Percentiles rank a stretch among this genome's conserved stretches.
Evolutionary conservation across 2,797 vertebrate genomes (phyloP).

Genomic region (Aotus griseimembra): DNA sequence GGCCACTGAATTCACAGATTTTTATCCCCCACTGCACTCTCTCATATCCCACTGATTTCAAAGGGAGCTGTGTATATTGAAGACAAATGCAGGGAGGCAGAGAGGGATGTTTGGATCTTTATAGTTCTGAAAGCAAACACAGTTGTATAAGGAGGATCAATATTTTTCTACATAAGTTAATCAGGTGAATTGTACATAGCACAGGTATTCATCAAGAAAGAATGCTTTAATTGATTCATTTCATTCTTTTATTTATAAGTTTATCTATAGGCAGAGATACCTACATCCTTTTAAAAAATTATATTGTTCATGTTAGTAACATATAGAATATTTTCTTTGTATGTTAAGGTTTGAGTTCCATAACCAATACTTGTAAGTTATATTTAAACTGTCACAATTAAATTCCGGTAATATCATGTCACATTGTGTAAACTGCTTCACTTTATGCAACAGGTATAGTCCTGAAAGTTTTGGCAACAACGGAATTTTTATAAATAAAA

Average conservation of each 20-base stretch:
- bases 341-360: background rate
- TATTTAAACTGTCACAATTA: background rate
- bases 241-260: background rate
- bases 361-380: background rate
- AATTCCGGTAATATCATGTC: background rate
- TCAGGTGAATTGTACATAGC: background rate
- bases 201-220: background rate
- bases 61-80: constrained; percentile 49
- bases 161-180: constrained; percentile 54
- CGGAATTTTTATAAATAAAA: background rate
- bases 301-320: background rate
- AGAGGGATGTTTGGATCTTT: constrained; percentile 27
- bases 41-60: constrained; percentile 75
- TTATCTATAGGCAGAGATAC: background rate
- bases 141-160: background rate
- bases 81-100: constrained; percentile 60
- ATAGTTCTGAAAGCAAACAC: constrained; percentile 33
- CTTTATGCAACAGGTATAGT: background rate
- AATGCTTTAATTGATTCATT: background rate
- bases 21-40: constrained; percentile 74
- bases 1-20: constrained; percentile 71
- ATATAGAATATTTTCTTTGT: background rate
- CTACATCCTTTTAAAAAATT: background rate
- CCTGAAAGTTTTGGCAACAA: background rate
- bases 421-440: background rate